Evolutionary conservation across 2,888 invertebrate species (phyloP), one percentile per base, ranked within the genome.

Genomic region (Leucozona laternaria): DNA sequence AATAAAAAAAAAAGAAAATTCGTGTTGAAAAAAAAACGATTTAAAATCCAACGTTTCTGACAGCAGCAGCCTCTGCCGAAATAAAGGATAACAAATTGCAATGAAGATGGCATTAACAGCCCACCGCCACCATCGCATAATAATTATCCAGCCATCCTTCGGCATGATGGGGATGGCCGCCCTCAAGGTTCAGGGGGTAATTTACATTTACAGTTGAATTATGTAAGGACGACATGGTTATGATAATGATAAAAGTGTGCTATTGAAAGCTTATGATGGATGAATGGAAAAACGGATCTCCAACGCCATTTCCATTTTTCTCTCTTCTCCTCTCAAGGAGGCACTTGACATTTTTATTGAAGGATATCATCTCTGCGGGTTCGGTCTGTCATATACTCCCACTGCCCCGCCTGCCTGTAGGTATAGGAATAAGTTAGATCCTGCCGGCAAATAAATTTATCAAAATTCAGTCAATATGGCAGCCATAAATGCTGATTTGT

Each of bases 401-500:
- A 13, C 50, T 50, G 4, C 11, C 25, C 53, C 11, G 7, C 4
- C 55, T 7, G 4, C n/a, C 10, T 13, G 53, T n/a, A 10, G 40
- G 53, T 45, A 50, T 22, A 73, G 40, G 53, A 55, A 50, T 22
- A 73, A 58, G 40, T 43, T 66, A 22, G 11, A 53, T 28, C 8
- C 15, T 53, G n/a, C 15, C 50, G 5, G 25, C 53, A 76, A 70
- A 81, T 57, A 77, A 64, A 71, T 81, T 81, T 76, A 70, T 80
- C 68, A 77, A 37, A 64, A 77, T 50, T 81, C 28, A 64, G 57
- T 71, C 62, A 81, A 81, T 77, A 81, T 62, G 64, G 80, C 62
- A 70, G 70, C 40, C 77, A 81, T 77, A 77, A 81, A 81, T 64
- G 43, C 58, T 71, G 77, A 81, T 77, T 81, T 81, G 81, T 71